Conservation (phyloP, 2,888 invertebrate species). For the Noctua janthina region DNA sequence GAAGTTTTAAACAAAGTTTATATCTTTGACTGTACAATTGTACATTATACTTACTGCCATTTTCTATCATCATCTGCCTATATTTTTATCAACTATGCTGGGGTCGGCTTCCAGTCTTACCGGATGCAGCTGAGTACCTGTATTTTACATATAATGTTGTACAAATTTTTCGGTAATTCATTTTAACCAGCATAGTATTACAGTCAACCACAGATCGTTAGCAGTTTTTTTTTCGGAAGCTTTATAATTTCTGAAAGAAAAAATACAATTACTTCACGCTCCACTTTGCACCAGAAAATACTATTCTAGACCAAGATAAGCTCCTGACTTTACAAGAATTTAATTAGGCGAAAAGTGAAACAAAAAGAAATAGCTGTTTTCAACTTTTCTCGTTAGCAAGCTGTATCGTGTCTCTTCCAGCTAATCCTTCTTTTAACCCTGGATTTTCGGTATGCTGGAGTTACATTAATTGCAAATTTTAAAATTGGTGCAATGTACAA, state of each 20-base stretch:
- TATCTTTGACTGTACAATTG: too few relatives aligned
- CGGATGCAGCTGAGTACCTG: too few relatives aligned
- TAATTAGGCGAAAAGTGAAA: conserved; percentile 47
- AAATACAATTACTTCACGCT: not conserved
- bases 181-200: too few relatives aligned
- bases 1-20: too few relatives aligned
- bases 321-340: conserved; percentile 32
- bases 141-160: too few relatives aligned
- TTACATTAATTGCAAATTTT: not conserved
- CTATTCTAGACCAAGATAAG: conserved; percentile 17
- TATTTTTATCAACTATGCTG: too few relatives aligned
- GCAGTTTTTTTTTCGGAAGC: too few relatives aligned
- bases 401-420: conserved; percentile 18
- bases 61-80: too few relatives aligned
- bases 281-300: not conserved
- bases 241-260: not conserved
- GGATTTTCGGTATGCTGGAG: not conserved
- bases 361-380: conserved; percentile 5
- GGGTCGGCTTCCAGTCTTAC: too few relatives aligned
- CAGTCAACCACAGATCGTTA: too few relatives aligned
- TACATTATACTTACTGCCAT: too few relatives aligned
- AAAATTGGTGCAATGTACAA: not conserved
- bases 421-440: conserved; percentile 9
- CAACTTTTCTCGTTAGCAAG: conserved; percentile 54
- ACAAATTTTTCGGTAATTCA: too few relatives aligned